Percentiles rank a stretch among this genome's conserved stretches.
phyloP scores from a whole-genome alignment of 2,113 vertebrate genomes.

The Merops nubicus region DNA sequence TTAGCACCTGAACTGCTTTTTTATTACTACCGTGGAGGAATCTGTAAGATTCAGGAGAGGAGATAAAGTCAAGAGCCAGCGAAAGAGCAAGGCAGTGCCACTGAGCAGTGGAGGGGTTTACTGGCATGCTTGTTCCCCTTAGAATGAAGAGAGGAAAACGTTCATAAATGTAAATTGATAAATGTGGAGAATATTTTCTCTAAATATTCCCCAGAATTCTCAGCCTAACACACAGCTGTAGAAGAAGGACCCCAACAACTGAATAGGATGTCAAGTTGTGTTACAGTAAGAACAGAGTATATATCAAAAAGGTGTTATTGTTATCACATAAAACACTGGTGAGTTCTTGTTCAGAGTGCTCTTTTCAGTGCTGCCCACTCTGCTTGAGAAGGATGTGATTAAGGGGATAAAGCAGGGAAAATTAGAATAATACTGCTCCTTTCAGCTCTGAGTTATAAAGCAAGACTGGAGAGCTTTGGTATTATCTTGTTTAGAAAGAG shows the following conservation, averaged over 20 bases:
- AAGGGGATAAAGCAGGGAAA: neutral
- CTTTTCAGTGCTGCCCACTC: neutral
- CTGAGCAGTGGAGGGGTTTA: neutral
- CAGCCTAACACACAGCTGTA: neutral
- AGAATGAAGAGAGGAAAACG: neutral
- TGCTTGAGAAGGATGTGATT: neutral
- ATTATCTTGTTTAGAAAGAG: constrained; percentile 43
- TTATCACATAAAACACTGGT: neutral
- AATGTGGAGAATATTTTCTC: constrained; percentile 11
- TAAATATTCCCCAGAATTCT: neutral
- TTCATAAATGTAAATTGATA: neutral
- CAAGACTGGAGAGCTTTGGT: constrained; percentile 13
- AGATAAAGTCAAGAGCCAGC: neutral
- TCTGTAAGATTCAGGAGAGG: neutral
- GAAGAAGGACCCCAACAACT: neutral
- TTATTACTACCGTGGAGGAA: constrained; percentile 12
- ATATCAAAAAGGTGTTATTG: constrained; percentile 18
- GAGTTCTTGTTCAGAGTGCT: neutral
- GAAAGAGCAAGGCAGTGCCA: neutral
- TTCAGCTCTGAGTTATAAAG: constrained; percentile 19
- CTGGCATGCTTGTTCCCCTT: neutral
- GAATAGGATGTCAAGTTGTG: neutral
- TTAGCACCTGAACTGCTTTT: constrained; percentile 43
- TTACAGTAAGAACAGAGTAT: constrained; percentile 1
- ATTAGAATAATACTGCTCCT: neutral